Evolutionary conservation across 2,888 invertebrate genomes (phyloP), one percentile per base, ranked within the genome.

Genomic region (Cataglyphis cursor): DNA sequence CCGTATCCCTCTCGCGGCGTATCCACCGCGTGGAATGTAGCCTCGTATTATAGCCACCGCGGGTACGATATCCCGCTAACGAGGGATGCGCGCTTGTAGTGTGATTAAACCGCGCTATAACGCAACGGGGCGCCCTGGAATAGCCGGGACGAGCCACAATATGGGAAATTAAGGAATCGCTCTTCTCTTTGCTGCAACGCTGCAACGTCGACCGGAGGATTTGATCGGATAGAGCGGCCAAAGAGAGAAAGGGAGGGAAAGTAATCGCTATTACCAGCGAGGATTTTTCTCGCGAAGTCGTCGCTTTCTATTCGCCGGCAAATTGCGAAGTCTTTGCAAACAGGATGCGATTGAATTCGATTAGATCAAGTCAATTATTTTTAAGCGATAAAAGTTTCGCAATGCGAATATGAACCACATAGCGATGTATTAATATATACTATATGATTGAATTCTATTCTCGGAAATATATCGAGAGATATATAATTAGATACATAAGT

Each of bases 91-190:
- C 92, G 93, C 93, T 93, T 92, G 94, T 93, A 93, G 93, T 91
- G 94, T 93, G 94, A 94, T 94, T 94, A 94, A 94, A 94, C 93
- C 93, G 90, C 92, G 94, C 92, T 93, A 94, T 94, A 94, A 94
- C 94, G 91, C 94, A 92, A 93, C 93, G 82, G 94, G 94, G 91
- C 89, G 92, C 84, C 92, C 85, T 83, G 64, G 85, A 88, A 89
- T 87, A 87, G 86, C 87, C 85, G 70, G 78, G 80, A 87, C 89
- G 87, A 90, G 84, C 91, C 90, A 91, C 92, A 92, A 93, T 92
- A 91, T 92, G 87, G 91, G 90, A 92, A 93, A 93, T 93, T 92
- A 93, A 93, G 93, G 92, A 93, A 92, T 93, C 87, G 91, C 87
- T 88, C 82, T 75, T 86, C 82, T 81, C 74, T 75, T 84, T 65